Evolutionary conservation across 2,113 vertebrate genomes (phyloP).

Genomic region (Mustela lutreola): DNA sequence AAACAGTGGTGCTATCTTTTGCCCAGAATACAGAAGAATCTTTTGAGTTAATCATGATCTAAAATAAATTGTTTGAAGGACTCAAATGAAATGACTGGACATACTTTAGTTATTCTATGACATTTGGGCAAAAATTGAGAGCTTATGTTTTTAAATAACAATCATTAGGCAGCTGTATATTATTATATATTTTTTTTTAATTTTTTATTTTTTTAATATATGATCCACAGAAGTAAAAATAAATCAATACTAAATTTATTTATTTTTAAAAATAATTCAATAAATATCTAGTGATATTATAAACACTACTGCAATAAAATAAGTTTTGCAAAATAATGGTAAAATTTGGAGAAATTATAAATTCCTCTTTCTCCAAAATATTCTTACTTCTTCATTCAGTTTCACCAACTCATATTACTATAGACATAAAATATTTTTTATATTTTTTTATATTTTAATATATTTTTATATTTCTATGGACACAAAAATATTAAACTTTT

Average conservation of each 20-base stretch:
- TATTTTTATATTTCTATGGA: background rate
- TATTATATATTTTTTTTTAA: too few species aligned
- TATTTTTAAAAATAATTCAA: constrained; percentile 29
- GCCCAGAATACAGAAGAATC: background rate
- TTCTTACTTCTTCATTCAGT: background rate
- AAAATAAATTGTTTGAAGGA: background rate
- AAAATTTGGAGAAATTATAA: constrained; percentile 54
- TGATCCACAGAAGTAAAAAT: background rate
- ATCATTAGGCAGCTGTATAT: background rate
- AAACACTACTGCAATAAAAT: background rate
- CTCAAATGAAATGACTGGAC: background rate
- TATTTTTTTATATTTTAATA: too few species aligned
- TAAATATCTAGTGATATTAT: background rate
- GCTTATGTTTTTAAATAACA: background rate
- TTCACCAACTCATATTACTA: constrained; percentile 26
- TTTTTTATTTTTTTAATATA: too few species aligned
- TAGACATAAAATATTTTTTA: background rate
- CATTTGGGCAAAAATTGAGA: constrained; percentile 9
- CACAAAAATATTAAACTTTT: background rate
- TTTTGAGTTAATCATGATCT: background rate
- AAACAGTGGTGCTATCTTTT: background rate
- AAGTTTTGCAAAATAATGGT: constrained; percentile 17
- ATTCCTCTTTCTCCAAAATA: background rate
- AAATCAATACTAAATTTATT: constrained; percentile 8
- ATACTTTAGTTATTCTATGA: background rate